phyloP scores from a whole-genome alignment of 2,888 invertebrate species.

The Cataglyphis altisquamis region DNA sequence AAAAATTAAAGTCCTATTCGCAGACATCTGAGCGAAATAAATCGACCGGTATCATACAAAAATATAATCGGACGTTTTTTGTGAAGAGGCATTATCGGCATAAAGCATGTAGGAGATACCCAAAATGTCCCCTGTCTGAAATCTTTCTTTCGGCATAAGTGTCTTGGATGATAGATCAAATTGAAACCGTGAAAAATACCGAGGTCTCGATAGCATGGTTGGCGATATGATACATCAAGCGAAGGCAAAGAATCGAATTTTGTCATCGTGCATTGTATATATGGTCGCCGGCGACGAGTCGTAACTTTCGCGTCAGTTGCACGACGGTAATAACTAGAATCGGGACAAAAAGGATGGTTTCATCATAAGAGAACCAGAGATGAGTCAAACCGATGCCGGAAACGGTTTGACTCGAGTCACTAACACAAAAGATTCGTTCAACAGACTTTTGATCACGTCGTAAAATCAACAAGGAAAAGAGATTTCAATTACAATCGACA shows the following conservation, averaged over 20 bases:
- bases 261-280: conserved; percentile 40
- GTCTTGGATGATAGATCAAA: background rate
- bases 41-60: conserved; percentile 3
- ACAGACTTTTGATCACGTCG: conserved; percentile 44
- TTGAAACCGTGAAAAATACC: background rate
- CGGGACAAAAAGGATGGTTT: conserved; percentile 53
- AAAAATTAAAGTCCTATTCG: conserved; percentile 7
- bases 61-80: background rate
- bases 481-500: conserved; percentile 16
- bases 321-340: conserved; percentile 52
- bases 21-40: conserved; percentile 19
- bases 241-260: conserved; percentile 50
- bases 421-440: conserved; percentile 51
- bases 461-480: conserved; percentile 36
- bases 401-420: conserved; percentile 23
- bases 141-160: background rate
- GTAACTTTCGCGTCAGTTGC: conserved; percentile 67
- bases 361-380: conserved; percentile 23
- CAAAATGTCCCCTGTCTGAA: background rate
- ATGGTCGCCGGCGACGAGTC: conserved; percentile 49
- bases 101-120: background rate
- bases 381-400: conserved; percentile 27
- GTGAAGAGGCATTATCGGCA: background rate
- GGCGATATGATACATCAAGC: background rate
- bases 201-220: background rate